Evolutionary conservation across 2,113 vertebrate species (phyloP).

Genomic region (Zosterops borbonicus): DNA sequence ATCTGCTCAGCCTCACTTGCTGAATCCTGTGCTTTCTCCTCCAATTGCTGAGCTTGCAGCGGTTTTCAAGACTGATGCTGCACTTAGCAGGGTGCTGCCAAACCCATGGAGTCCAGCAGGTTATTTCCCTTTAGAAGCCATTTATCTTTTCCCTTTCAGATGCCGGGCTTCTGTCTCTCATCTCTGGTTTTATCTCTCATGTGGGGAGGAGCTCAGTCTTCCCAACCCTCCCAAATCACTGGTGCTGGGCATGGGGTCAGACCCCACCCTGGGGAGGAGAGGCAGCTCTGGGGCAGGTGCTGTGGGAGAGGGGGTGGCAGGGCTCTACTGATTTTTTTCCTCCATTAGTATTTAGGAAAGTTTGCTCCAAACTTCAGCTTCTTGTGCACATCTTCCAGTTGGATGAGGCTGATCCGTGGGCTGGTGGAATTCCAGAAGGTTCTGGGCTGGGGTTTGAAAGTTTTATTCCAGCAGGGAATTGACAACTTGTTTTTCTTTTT

Average conservation of each 20-base stretch:
- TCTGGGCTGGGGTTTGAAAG: background rate
- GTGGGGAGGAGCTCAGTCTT: background rate
- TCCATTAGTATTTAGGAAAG: background rate
- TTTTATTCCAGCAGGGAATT: background rate
- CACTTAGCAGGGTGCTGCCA: slow-evolving; percentile 40
- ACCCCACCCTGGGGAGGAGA: background rate
- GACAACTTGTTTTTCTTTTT: background rate
- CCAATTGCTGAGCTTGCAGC: background rate
- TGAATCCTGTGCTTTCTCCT: rapidly evolving
- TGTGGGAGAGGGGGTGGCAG: rapidly evolving
- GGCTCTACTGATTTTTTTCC: background rate
- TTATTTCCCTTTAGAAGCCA: slow-evolving; percentile 26
- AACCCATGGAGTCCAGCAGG: background rate
- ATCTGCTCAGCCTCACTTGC: rapidly evolving
- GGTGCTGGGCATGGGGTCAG: background rate
- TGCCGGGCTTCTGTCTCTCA: background rate
- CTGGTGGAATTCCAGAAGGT: background rate
- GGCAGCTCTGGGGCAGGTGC: background rate
- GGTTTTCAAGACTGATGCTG: background rate
- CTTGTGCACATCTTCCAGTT: rapidly evolving
- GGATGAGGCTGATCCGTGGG: background rate
- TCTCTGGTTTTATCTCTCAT: background rate
- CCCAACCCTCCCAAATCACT: background rate
- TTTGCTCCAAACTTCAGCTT: background rate
- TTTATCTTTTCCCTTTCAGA: slow-evolving; percentile 27